phyloP scores from a whole-genome alignment of 2,797 vertebrate genomes.

The Glyptemys insculpta region DNA sequence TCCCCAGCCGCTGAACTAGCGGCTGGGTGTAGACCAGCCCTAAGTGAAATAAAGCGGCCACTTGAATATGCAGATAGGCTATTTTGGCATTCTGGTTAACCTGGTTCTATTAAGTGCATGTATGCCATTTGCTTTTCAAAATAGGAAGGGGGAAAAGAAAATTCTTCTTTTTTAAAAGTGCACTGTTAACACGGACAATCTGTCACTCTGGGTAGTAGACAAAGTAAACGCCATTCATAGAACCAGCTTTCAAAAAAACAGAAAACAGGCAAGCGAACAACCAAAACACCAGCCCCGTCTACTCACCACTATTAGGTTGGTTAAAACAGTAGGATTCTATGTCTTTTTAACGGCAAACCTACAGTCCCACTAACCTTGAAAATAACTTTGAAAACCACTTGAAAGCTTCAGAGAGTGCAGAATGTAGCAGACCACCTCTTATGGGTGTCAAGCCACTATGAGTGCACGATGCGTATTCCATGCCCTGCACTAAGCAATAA shows the following conservation, averaged over 20 bases:
- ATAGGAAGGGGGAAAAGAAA: neutral
- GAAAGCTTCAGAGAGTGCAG: neutral
- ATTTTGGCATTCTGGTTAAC: neutral
- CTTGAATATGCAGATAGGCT: neutral
- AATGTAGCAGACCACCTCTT: neutral
- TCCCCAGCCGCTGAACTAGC: no score
- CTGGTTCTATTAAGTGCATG: accelerated
- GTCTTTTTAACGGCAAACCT: no score
- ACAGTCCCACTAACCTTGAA: no score
- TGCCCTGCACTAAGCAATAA: no score
- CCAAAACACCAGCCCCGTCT: neutral
- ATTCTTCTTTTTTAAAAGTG: neutral
- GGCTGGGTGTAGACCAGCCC: no score
- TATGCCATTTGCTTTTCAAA: accelerated
- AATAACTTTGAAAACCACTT: no score
- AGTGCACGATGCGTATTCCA: neutral
- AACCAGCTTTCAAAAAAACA: neutral
- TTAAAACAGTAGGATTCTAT: no score
- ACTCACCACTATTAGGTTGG: no score
- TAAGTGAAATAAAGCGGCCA: neutral
- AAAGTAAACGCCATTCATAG: neutral
- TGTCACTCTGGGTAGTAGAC: no score
- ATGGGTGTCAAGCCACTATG: neutral
- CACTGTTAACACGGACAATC: no score
- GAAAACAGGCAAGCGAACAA: neutral